A percentile compares a stretch with the other conserved stretches of the same genome.
Conservation (phyloP, 2,113 vertebrate genomes). For the Eubucco bourcierii region DNA sequence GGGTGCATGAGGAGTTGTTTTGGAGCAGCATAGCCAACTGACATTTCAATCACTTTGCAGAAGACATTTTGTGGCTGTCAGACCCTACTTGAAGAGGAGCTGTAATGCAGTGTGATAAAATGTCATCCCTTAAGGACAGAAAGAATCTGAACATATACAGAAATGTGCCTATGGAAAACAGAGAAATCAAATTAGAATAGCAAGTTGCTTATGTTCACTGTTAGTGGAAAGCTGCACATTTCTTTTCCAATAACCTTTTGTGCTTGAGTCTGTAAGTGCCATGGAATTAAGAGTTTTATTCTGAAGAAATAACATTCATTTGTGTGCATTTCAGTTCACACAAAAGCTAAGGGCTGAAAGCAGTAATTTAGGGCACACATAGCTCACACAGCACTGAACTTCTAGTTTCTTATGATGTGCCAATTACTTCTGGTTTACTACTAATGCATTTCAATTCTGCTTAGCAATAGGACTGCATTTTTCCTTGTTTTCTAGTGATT, state of each 20-base stretch:
- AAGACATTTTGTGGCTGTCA: background rate
- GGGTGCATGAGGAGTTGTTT: background rate
- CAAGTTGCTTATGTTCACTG: background rate
- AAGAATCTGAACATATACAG: background rate
- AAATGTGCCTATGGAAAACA: constrained; percentile 1
- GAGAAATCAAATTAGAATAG: background rate
- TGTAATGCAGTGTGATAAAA: constrained; percentile 8
- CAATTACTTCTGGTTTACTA: background rate
- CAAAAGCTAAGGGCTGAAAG: background rate
- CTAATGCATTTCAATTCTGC: background rate
- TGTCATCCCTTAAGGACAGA: constrained; percentile 24
- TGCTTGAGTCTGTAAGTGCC: background rate
- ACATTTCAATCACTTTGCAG: constrained; percentile 22
- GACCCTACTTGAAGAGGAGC: background rate
- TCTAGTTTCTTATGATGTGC: background rate
- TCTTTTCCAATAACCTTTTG: background rate
- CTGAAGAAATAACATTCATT: constrained; percentile 6
- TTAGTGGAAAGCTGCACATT: background rate
- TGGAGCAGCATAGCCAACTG: background rate
- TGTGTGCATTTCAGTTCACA: constrained; percentile 8
- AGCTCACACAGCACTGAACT: background rate
- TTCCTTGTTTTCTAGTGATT: background rate
- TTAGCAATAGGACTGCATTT: background rate
- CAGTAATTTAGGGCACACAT: background rate
- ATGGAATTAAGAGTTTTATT: background rate